Base-by-base conservation (phyloP, 2,797 vertebrate species). In the Synanceia verrucosa region DNA sequence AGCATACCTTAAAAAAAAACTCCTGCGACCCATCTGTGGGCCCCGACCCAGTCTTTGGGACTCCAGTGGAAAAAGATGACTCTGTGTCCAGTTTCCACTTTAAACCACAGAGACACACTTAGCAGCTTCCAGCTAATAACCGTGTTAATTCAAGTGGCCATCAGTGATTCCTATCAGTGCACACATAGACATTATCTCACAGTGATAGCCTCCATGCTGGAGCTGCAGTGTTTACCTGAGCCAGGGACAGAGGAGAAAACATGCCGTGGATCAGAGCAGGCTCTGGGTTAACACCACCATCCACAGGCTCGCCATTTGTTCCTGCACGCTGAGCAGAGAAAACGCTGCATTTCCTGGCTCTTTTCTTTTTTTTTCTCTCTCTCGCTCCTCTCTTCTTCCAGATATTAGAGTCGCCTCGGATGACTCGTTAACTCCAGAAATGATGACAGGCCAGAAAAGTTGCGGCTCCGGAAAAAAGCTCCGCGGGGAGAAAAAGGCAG, bases 371-470 rank as follows among this genome's bases (percentile, higher is more conserved):
- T 29, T 29, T 29, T 29, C 7, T 29, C 28, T 29, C 7, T 29
- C 28, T 29, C n/a, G n/a, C n/a, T n/a, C n/a, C n/a, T n/a, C n/a
- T n/a, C n/a, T n/a, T n/a, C n/a, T n/a, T 41, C 69, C 58, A 53
- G 13, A 74, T 52, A 59, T 12, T 37, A 70, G 28, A 61, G 56
- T 76, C 61, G 26, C 74, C 65, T 79, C 52, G 28, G 73, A 80
- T 78, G 67, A 84, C 81, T 84, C 65, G 63, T 59, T 79, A 81
- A 86, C 74, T 81, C 66, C 61, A 79, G 47, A 83, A 88, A 83
- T 82, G 76, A 84, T 85, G 84, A 87, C 82, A 76, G 60, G 14
- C 58, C 77, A 78, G 58, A 81, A 90, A 90, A 90, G 82, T 90
- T 87, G 43, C 64, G 70, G 60, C 53, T 56, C 65, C 24, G 39